Evolutionary conservation across 2,888 invertebrate genomes (phyloP), one percentile per base, ranked within the genome.

Genomic region (Eurytoma adleriae): DNA sequence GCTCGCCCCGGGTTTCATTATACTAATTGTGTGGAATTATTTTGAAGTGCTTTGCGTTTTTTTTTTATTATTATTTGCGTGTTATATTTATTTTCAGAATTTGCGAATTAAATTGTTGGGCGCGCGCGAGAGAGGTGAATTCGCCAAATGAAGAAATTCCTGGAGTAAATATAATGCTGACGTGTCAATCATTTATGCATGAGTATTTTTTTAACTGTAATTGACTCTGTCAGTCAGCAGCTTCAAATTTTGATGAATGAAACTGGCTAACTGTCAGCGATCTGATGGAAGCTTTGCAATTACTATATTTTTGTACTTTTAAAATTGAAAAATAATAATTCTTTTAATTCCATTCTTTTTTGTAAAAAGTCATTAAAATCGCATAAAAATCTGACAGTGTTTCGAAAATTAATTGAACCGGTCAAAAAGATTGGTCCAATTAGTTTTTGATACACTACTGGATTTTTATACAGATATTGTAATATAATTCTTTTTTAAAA

Each of bases 171-270:
- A 62, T 62, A 18, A 64, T 64, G n/a, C 64, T 64, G 30, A 40
- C 40, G 40, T n/a, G 40, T 64, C 64, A 64, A 64, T 64, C 64
- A 64, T 64, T 64, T 48, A 5, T 27, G 30, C 30, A 30, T n/a
- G 7, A 24, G 30, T n/a, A 16, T 61, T 30, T 24, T 50, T 71
- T 50, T 61, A 71, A 64, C 40, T 64, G n/a, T 64, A 40, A 71
- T 71, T 59, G 71, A 27, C 18, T 24, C n/a, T 71, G 61, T 59
- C 71, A 30, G 50, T 71, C 71, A 71, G 18, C 71, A 61, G 27
- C 16, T 30, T 69, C n/a, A 56, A 40, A 71, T 61, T 71, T 71
- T 61, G 71, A 71, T 61, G 71, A n/a, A 24, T 71, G 61, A 16
- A 61, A 59, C 40, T 14, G 70, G 59, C 59, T 24, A 59, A 61